Conservation (phyloP, 2,888 invertebrate genomes). For the Drosophila setosimentum region DNA sequence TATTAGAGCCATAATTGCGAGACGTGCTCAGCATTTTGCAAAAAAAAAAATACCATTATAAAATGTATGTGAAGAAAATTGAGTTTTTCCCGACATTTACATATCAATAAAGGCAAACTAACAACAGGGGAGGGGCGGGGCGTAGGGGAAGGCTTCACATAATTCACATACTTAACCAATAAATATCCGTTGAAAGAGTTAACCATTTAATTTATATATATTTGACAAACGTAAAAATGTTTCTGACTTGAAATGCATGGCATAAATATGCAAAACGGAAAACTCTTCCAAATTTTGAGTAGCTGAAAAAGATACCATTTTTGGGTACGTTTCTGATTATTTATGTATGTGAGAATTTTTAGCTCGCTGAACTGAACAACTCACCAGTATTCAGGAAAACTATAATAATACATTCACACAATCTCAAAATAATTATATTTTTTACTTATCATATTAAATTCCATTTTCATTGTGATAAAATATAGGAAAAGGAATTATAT, state of each 20-base stretch:
- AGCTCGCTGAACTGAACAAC: neutral
- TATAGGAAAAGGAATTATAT: no score
- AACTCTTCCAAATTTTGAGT: neutral
- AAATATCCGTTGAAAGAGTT: neutral
- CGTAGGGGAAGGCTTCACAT: neutral
- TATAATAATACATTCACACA: neutral
- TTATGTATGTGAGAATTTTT: neutral
- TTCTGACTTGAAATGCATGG: neutral
- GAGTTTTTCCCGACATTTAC: slow-evolving; percentile 52
- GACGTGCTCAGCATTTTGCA: slow-evolving; percentile 68
- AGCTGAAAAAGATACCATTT: neutral
- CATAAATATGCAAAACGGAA: neutral
- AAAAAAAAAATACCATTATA: neutral
- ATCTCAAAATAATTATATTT: neutral
- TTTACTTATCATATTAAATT: no score
- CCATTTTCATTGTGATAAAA: no score
- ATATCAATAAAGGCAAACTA: slow-evolving; percentile 55
- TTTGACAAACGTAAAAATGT: neutral
- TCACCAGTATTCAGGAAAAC: neutral
- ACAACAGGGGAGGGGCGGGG: slow-evolving; percentile 7
- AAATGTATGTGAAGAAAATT: slow-evolving; percentile 13
- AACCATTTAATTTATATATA: neutral
- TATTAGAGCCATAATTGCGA: slow-evolving; percentile 77
- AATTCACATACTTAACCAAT: neutral
- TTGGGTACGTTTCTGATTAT: neutral